Evolutionary conservation across 2,113 vertebrate species (phyloP).

Genomic region (Cottus gobio): DNA sequence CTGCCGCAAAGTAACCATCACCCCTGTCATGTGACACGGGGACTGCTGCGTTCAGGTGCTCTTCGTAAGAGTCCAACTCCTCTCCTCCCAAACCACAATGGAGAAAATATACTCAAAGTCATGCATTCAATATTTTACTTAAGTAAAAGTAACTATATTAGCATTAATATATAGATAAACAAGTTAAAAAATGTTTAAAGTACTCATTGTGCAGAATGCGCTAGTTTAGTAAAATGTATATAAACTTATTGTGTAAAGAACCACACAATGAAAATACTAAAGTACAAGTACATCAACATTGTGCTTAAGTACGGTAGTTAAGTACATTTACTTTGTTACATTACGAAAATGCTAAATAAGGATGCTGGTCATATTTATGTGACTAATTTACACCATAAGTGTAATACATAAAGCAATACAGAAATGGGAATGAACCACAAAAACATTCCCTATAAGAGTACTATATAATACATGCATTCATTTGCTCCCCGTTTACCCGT

Average conservation of each 20-base stretch:
- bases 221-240: background rate
- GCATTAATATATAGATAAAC: background rate
- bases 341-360: background rate
- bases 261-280: background rate
- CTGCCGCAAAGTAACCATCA: background rate
- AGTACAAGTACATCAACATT: background rate
- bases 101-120: background rate
- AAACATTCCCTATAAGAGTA: too few species aligned
- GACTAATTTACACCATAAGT: too few species aligned
- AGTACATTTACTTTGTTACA: too few species aligned
- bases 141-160: background rate
- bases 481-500: too few species aligned
- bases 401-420: too few species aligned
- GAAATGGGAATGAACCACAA: too few species aligned
- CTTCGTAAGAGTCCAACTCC: background rate
- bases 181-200: background rate
- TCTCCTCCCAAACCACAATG: background rate
- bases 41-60: constrained; percentile 7
- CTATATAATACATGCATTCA: too few species aligned
- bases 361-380: background rate
- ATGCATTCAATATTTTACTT: background rate
- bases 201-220: background rate
- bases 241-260: background rate
- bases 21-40: background rate
- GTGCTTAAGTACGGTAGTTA: too few species aligned